Conservation (phyloP, 2,113 vertebrate species). For the Siniperca chuatsi region DNA sequence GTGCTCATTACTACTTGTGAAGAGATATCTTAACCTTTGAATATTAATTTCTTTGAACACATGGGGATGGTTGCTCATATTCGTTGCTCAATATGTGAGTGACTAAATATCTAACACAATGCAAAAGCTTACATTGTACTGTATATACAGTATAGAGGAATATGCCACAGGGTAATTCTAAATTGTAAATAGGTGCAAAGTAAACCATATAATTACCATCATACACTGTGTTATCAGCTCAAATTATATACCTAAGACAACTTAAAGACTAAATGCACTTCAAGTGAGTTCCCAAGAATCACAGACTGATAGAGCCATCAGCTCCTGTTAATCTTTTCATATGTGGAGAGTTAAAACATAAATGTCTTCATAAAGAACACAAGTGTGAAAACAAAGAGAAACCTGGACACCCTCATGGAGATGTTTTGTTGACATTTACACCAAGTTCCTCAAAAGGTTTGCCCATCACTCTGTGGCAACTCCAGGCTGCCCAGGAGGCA, state of each 20-base stretch:
- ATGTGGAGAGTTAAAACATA: slow-evolving; percentile 38
- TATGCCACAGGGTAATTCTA: background rate
- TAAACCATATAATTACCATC: slow-evolving; percentile 18
- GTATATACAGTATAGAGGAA: background rate
- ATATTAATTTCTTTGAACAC: slow-evolving; percentile 88
- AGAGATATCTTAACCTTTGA: slow-evolving; percentile 95
- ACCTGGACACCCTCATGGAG: slow-evolving; percentile 58
- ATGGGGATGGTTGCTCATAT: slow-evolving; percentile 44
- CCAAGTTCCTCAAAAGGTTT: slow-evolving; percentile 72
- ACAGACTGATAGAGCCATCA: slow-evolving; percentile 42
- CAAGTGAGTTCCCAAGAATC: slow-evolving; percentile 29
- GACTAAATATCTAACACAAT: slow-evolving; percentile 46
- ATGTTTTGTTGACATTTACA: slow-evolving; percentile 78
- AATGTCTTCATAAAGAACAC: slow-evolving; percentile 59
- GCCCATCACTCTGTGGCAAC: slow-evolving; percentile 64
- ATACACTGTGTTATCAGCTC: background rate
- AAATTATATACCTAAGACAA: slow-evolving; percentile 15
- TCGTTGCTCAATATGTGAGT: slow-evolving; percentile 39
- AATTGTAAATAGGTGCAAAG: slow-evolving; percentile 2
- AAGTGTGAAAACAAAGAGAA: slow-evolving; percentile 52
- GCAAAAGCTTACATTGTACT: slow-evolving; percentile 16
- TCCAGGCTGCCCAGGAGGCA: slow-evolving; percentile 54
- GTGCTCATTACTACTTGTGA: slow-evolving; percentile 95
- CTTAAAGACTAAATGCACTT: slow-evolving; percentile 26
- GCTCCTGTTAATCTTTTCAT: slow-evolving; percentile 47